Evolutionary conservation across 92 coral and sea anemone genomes (phyloP), one percentile per base, ranked within the genome.

Genomic region (Porites lobata): DNA sequence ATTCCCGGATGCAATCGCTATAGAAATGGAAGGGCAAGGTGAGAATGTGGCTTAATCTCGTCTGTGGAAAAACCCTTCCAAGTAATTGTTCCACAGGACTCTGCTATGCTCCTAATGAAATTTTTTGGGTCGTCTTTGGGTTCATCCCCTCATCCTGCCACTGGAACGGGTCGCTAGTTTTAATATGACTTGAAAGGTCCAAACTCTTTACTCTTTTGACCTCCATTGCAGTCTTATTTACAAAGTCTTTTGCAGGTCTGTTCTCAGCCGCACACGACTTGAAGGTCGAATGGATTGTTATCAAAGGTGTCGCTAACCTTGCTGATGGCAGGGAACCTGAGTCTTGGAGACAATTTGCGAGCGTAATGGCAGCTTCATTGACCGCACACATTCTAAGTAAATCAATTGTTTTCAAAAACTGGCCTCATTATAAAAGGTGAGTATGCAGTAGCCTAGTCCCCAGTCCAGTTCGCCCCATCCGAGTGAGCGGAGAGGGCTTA

Each of bases 231-330:
- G 9, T 20, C 18, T 51, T 21, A 50, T 7, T 54, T 75, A 2
- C 82, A 78, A 43, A 71, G 64, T 38, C 59, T 78, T 7, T 26
- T 62, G 5, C 47, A 38, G 47, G 47, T 38, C 47, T 38, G 5
- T 38, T 38, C 47, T 3, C 0, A 38, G 47, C 47, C 47, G 47
- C 47, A 38, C 47, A 38, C 47, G 47, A 38, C 47, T 38, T 38
- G 47, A 38, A 38, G 11, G 3, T 78, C 9, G 72, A 63, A n/a
- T 78, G 82, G 82, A 63, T 78, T 18, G 14, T 78, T 26, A 63
- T 78, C 11, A 78, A 78, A 51, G 82, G 82, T 1, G 82, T 78
- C n/a, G 9, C 82, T 19, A 13, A 78, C 67, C 19, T 12, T 19
- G 71, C 82, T 29, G 82, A 78, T 78, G 82, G 62, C 4, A 9